Percentiles rank a stretch among this genome's conserved stretches.
phyloP scores from a whole-genome alignment of 2,113 vertebrate genomes.

The Syngnathus scovelli region DNA sequence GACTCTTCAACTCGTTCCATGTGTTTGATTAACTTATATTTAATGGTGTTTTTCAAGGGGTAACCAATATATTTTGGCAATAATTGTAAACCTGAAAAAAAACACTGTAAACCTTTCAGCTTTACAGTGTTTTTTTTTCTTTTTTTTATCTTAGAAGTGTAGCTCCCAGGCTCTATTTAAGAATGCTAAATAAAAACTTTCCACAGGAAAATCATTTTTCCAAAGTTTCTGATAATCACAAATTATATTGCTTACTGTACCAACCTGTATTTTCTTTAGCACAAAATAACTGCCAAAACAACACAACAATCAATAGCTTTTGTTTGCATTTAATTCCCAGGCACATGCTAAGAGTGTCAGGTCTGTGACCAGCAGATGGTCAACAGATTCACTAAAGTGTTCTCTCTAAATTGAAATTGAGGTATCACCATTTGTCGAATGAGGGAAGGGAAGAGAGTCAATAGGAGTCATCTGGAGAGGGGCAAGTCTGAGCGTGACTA shows the following conservation, averaged over 20 bases:
- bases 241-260: conserved; percentile 15
- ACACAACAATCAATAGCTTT: conserved; percentile 8
- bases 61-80: too few relatives aligned
- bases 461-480: conserved; percentile 13
- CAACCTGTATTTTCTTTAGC: conserved; percentile 21
- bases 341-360: conserved; percentile 19
- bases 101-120: too few relatives aligned
- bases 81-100: too few relatives aligned
- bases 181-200: too few relatives aligned
- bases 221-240: too few relatives aligned
- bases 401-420: conserved; percentile 9
- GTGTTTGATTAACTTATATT: too few relatives aligned
- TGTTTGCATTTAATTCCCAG: conserved; percentile 64
- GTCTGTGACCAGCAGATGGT: conserved; percentile 35
- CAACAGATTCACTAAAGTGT: conserved; percentile 24
- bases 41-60: not conserved
- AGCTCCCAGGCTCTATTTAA: too few relatives aligned
- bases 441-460: conserved; percentile 12
- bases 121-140: too few relatives aligned
- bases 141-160: too few relatives aligned
- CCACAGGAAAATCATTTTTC: too few relatives aligned
- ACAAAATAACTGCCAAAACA: conserved; percentile 4
- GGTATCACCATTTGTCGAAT: not conserved
- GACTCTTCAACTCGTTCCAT: not conserved
- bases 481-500: conserved; percentile 50